These are phyloP conservation scores for Rafetus swinhoei DNA, from an alignment of 2,113 vertebrate genomes.

Conservation along the genomic window DNA sequence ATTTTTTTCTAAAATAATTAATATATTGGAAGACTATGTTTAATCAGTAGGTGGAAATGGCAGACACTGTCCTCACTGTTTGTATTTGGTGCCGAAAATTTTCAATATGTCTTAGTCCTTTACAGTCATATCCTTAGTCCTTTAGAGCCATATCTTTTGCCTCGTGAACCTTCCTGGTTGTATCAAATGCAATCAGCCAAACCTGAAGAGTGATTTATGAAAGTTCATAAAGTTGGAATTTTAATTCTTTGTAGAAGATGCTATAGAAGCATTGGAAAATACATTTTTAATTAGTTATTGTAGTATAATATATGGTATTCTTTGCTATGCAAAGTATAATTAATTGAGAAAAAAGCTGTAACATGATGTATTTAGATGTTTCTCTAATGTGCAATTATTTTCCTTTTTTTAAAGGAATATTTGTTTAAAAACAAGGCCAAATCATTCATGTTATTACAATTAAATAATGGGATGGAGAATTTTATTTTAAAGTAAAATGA, in stretches of 20 bases:
- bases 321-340: not conserved
- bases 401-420: constrained; percentile 10
- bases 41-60: too few relatives aligned
- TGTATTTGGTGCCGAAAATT: too few relatives aligned
- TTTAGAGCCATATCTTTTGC: too few relatives aligned
- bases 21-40: too few relatives aligned
- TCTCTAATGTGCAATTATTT: not conserved
- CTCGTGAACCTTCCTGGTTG: too few relatives aligned
- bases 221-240: not conserved
- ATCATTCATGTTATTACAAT: constrained; percentile 29
- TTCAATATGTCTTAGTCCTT: too few relatives aligned
- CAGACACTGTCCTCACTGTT: too few relatives aligned
- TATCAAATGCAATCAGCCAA: not conserved
- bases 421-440: constrained; percentile 37
- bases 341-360: not conserved
- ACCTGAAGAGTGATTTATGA: not conserved
- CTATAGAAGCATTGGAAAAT: not conserved
- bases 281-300: not conserved
- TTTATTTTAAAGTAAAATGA: not conserved
- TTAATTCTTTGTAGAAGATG: not conserved
- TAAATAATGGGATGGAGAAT: constrained; percentile 36
- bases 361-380: not conserved
- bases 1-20: too few relatives aligned
- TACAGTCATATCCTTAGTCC: too few relatives aligned
- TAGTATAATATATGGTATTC: not conserved